These are phyloP conservation scores for Meteorus cinctellus DNA, from an alignment of 2,888 invertebrate genomes.

Conservation along the genomic window DNA sequence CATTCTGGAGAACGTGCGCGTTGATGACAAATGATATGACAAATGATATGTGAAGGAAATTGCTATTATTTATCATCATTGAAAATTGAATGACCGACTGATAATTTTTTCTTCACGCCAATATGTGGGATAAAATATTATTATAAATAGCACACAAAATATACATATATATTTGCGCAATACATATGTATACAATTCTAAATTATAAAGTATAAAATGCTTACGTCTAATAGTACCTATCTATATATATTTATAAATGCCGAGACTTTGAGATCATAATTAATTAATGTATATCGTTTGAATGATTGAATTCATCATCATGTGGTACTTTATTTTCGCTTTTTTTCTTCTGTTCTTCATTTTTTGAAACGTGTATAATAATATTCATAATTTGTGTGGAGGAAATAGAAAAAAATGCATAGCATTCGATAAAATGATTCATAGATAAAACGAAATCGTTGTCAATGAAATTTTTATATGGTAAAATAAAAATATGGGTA, in stretches of 20 bases:
- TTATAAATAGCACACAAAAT: background rate
- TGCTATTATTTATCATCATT: background rate
- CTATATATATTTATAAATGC: constrained; percentile 2
- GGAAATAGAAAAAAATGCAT: too few species aligned
- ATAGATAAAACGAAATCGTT: background rate
- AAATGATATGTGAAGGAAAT: background rate
- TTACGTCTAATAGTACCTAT: constrained; percentile 24
- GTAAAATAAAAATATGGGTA: background rate
- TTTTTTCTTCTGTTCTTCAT: background rate
- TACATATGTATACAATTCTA: background rate
- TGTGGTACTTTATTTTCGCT: too few species aligned
- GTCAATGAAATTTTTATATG: background rate
- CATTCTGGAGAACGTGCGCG: background rate
- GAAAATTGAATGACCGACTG: background rate
- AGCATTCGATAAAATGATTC: too few species aligned
- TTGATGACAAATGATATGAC: background rate
- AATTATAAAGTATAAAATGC: background rate
- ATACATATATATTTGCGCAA: background rate
- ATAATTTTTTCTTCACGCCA: background rate
- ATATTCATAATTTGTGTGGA: background rate
- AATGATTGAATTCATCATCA: background rate
- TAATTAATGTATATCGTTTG: constrained; percentile 2
- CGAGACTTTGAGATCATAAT: background rate
- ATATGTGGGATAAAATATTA: background rate
- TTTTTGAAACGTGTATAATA: background rate